Conservation (phyloP, 1,140 invertebrate species). For the Neodiprion fabricii region DNA sequence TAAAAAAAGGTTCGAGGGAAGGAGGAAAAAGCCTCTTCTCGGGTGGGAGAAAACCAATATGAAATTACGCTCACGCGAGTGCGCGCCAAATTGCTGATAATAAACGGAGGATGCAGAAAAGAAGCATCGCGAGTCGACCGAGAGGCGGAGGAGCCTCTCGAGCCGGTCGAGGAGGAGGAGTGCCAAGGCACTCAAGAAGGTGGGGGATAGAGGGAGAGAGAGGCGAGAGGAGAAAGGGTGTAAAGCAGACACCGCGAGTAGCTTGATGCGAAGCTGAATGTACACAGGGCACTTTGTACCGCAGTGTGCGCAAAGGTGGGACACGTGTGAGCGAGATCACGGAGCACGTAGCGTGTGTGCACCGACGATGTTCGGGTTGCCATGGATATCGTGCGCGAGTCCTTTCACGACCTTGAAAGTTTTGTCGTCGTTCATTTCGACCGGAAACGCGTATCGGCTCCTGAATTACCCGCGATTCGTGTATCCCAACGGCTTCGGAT, state of each 20-base stretch:
- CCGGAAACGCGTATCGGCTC: no score
- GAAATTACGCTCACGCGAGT: slow-evolving; percentile 49
- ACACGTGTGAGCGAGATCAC: no score
- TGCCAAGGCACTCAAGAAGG: slow-evolving; percentile 5
- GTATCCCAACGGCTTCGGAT: no score
- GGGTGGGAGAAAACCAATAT: slow-evolving; percentile 50
- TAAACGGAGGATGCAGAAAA: slow-evolving; percentile 54
- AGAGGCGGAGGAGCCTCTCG: slow-evolving; percentile 10
- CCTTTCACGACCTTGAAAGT: background rate
- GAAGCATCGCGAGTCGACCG: slow-evolving; percentile 41
- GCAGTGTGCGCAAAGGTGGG: no score
- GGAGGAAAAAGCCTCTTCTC: background rate
- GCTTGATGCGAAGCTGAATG: slow-evolving; percentile 10
- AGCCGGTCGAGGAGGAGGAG: slow-evolving; percentile 14
- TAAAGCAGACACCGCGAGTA: slow-evolving; percentile 28
- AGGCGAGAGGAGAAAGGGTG: slow-evolving; percentile 26
- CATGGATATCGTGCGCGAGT: background rate
- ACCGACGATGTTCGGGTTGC: background rate
- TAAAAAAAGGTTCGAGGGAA: no score
- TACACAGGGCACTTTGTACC: background rate
- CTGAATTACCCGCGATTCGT: no score
- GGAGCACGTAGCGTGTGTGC: background rate
- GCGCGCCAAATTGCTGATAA: slow-evolving; percentile 51
- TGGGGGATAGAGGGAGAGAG: slow-evolving; percentile 14
- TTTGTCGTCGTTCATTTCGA: background rate